These are phyloP conservation scores for Ypsolopha scabrella DNA, from an alignment of 2,888 invertebrate genomes.

Conservation along the genomic window DNA sequence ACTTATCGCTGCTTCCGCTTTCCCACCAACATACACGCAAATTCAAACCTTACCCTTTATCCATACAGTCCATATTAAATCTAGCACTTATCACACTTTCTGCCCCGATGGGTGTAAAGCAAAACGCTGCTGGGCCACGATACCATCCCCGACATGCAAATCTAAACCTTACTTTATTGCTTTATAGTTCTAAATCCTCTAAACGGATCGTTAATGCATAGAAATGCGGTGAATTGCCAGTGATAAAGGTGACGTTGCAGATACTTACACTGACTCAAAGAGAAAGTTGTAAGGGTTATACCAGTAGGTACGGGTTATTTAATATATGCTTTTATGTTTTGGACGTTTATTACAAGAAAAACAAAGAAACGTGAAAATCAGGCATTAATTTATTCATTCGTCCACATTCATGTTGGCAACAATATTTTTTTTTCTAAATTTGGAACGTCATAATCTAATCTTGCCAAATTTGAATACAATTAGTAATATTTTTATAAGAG, in stretches of 20 bases:
- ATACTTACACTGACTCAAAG: background rate
- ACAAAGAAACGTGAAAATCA: too few species aligned
- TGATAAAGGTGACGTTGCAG: conserved; percentile 25
- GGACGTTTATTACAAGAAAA: too few species aligned
- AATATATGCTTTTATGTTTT: too few species aligned
- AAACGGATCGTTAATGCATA: conserved; percentile 38
- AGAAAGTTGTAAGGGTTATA: background rate
- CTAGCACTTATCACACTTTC: conserved; percentile 12
- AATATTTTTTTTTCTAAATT: too few species aligned
- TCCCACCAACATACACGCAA: conserved; percentile 30
- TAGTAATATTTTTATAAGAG: too few species aligned
- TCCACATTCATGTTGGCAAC: too few species aligned
- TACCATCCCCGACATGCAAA: conserved; percentile 17
- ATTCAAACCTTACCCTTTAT: conserved; percentile 28
- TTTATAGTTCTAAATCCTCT: conserved; percentile 21
- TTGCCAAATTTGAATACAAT: too few species aligned
- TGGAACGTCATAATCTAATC: too few species aligned
- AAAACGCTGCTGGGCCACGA: background rate
- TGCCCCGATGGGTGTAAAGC: conserved; percentile 13
- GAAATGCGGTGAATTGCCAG: conserved; percentile 45
- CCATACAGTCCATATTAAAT: conserved; percentile 15
- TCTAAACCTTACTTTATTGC: conserved; percentile 27
- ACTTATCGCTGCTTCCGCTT: conserved; percentile 57
- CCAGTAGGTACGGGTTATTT: background rate
- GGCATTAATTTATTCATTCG: too few species aligned